Conservation (phyloP, 2,113 vertebrate genomes). For the Jacana jacana region DNA sequence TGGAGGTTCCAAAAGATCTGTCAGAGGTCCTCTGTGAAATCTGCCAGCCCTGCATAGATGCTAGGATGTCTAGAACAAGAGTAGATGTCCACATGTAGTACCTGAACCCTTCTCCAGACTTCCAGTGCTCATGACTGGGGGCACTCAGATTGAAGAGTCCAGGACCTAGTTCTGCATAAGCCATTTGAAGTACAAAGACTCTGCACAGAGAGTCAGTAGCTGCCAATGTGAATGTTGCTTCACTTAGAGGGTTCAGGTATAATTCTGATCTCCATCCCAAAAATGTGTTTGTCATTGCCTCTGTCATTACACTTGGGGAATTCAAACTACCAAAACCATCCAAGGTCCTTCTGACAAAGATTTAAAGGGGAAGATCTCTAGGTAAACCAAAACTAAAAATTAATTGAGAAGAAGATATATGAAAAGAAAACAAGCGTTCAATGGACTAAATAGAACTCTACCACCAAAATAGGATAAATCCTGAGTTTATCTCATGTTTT, state of each 20-base stretch:
- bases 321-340: constrained; percentile 19
- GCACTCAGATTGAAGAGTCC: background rate
- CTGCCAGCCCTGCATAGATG: background rate
- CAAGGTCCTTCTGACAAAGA: background rate
- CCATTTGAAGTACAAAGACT: background rate
- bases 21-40: background rate
- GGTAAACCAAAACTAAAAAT: background rate
- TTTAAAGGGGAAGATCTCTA: background rate
- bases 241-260: background rate
- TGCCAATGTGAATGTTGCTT: background rate
- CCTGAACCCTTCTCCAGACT: background rate
- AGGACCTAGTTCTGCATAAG: background rate
- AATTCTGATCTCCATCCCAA: constrained; percentile 7
- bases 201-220: background rate
- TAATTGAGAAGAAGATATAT: background rate
- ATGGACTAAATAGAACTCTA: background rate
- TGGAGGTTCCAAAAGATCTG: background rate
- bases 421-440: background rate
- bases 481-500: background rate
- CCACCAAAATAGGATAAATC: background rate
- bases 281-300: background rate
- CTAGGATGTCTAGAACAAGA: background rate
- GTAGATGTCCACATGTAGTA: background rate
- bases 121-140: background rate
- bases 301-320: background rate